phyloP scores from a whole-genome alignment of 2,888 invertebrate species.

The Rhopalosiphum nymphaeae region DNA sequence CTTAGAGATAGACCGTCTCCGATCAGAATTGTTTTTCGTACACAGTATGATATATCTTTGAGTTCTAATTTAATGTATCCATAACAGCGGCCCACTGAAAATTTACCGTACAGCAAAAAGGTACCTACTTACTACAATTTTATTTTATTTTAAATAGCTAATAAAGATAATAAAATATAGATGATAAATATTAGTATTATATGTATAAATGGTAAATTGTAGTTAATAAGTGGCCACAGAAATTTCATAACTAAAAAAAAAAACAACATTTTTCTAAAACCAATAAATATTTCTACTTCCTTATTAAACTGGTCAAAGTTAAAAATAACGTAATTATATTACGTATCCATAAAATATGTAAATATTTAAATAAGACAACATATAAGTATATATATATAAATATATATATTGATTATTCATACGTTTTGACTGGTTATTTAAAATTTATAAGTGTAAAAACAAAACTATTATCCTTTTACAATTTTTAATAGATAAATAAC shows the following conservation, averaged over 20 bases:
- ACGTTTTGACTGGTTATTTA: not conserved
- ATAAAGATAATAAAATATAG: not conserved
- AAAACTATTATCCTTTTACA: not conserved
- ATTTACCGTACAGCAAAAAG: no score
- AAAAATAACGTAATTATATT: not conserved
- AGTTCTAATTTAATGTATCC: no score
- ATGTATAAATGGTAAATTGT: not conserved
- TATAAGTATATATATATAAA: no score
- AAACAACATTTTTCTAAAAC: not conserved
- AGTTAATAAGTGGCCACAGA: not conserved
- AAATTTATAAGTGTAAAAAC: not conserved
- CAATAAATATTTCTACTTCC: not conserved
- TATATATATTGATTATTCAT: not conserved
- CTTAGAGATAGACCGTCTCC: no score
- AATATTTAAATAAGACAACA: not conserved
- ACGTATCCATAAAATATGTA: not conserved
- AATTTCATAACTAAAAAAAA: not conserved
- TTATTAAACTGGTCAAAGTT: not conserved
- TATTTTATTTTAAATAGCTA: not conserved
- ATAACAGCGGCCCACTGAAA: no score
- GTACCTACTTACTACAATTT: no score
- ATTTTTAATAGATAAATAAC: not conserved
- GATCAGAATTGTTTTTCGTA: no score
- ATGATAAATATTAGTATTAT: not conserved
- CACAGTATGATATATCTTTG: no score